Base-by-base conservation (phyloP, 2,888 invertebrate genomes). In the Ophion costatus region DNA sequence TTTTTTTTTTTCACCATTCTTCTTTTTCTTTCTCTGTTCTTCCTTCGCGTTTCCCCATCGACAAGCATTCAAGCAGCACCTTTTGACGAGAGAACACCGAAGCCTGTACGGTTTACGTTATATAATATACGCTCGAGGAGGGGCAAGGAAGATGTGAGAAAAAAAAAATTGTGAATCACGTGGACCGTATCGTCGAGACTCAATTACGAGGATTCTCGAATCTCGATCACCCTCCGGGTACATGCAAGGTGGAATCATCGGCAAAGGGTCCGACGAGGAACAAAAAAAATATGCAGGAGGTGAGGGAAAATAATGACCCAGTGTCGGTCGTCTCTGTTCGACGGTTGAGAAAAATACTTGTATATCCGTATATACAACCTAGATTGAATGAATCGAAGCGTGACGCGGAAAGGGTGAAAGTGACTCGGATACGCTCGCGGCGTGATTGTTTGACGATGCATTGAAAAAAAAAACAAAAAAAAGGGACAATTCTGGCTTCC, bases 51-150 rank as follows among this genome's bases (percentile, higher is more conserved):
- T 84, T 83, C 88, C 88, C 88, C 85, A 66, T 88, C 86, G 67
- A 88, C 88, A 87, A 88, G 88, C 88, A 88, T 80, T 85, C 78
- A 74, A 84, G 84, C 78, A 82, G 80, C 85, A 80, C 82, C 76
- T 71, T 80, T 73, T 64, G 11, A 82, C 80, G 76, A 81, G 71
- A 84, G 66, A 69, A 42, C 63, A 70, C 63, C 71, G 42, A 79
- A 59, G 57, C 33, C 20, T 59, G 10, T 24, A 57, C n/a, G 22
- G n/a, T 69, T 11, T 56, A 61, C 78, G 57, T 45, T 69, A 33
- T 69, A 33, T 29, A 78, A 61, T 45, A 64, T 29, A 57, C 9
- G 29, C 20, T 66, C 57, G 73, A 73, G 45, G 17, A 24, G 9
- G 57, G n/a, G 71, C n/a, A 29, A 59, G 45, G 33, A 20, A 38